Base-by-base conservation (phyloP, 2,888 invertebrate species). In the Ferrisia virgata region DNA sequence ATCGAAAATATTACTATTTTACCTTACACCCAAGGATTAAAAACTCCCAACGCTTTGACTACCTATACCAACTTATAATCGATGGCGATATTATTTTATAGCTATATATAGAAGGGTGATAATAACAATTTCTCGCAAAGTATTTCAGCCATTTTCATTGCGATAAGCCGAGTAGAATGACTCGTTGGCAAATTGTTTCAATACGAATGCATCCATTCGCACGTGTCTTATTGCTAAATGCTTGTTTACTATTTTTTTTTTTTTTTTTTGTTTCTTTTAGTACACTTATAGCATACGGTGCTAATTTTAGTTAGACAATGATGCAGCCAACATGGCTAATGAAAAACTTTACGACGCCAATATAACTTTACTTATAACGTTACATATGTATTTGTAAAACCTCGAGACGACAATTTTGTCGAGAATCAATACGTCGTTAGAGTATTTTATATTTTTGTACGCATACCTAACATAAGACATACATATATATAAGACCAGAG, bases 261-360 rank as follows among this genome's bases (percentile, higher is more conserved):
- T 47, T 47, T 47, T 47, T 64, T 64, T 33, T n/a, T n/a, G n/a
- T n/a, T n/a, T n/a, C n/a, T n/a, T n/a, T n/a, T n/a, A n/a, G n/a
- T n/a, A n/a, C n/a, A n/a, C n/a, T n/a, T n/a, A n/a, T 15, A 72
- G 8, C 72, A 36, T 72, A 9, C 72, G 72, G n/a, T 13, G 72
- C 72, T 72, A 72, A 72, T 72, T 72, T 72, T 72, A 72, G 72
- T 36, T 33, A 15, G 33, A 72, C 72, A 72, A 72, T 72, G 72
- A 72, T 72, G 72, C 72, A 72, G 72, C 72, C 72, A 72, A 72
- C 33, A 25, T 28, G 58, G 28, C 28, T 25, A 64, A 64, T 64
- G 28, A 64, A 64, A n/a, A 64, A 25, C 58, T 64, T 25, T 64
- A 28, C 28, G 28, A 64, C 58, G 58, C 25, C 58, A 0, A 53